Evolutionary conservation across 53 echinoderm and acorn worm genomes (phyloP).

Genomic region (Stichopus horrens): DNA sequence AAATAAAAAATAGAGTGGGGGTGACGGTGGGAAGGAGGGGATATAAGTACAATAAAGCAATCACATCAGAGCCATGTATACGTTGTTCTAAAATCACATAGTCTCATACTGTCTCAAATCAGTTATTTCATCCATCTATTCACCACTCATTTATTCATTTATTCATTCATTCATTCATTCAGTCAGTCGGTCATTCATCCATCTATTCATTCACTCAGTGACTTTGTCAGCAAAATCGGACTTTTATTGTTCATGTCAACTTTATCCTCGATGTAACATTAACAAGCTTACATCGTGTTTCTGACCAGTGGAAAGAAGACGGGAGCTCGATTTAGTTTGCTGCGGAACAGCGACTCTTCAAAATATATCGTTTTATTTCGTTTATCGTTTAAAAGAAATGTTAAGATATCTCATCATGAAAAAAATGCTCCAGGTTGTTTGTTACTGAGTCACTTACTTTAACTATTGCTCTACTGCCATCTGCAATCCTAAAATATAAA

Average conservation of each 20-base stretch:
- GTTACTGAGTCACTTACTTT: constrained; percentile 43
- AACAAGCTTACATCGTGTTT: constrained; percentile 20
- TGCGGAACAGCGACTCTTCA: background rate
- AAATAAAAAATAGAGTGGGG: no score
- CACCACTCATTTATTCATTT: no score
- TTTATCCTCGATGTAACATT: constrained; percentile 15
- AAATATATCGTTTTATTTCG: background rate
- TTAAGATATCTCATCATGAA: constrained; percentile 12
- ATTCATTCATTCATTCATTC: no score
- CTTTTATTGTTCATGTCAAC: background rate
- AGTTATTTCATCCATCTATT: no score
- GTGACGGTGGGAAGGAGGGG: no score
- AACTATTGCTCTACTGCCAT: constrained; percentile 32
- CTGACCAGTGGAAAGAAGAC: constrained; percentile 23
- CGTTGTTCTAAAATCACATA: no score
- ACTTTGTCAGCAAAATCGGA: no score
- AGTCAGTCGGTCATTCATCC: no score
- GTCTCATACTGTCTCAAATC: no score
- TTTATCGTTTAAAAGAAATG: constrained; percentile 17
- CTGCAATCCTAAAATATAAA: constrained; percentile 49
- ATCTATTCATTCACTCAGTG: no score
- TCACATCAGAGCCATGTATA: no score
- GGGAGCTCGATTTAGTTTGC: background rate
- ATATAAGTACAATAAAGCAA: no score
- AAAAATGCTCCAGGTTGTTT: constrained; percentile 27